Percentiles rank a stretch among this genome's conserved stretches.
These are phyloP conservation scores for Phymastichus coffea DNA, from an alignment of 1,140 invertebrate species.

Conservation along the genomic window DNA sequence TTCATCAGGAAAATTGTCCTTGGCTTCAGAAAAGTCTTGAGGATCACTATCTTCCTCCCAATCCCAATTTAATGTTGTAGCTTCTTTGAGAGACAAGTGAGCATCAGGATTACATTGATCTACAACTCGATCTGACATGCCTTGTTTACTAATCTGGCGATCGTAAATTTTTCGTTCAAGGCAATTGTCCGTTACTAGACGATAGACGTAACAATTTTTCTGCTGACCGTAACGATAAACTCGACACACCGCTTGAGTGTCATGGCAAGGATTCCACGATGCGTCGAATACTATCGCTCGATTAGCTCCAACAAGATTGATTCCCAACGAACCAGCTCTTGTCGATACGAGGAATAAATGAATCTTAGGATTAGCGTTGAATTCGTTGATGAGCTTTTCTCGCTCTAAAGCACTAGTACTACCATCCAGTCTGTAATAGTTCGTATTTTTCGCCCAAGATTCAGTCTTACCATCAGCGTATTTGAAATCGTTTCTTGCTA, in stretches of 20 bases:
- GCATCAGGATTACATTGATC: constrained; percentile 98
- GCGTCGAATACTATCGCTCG: constrained; percentile 97
- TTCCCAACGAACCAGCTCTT: constrained; percentile 93
- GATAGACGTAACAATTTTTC: constrained; percentile 93
- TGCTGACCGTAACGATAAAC: constrained; percentile 95
- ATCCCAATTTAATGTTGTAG: constrained; percentile 91
- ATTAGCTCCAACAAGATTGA: constrained; percentile 97
- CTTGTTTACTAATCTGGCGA: constrained; percentile 95
- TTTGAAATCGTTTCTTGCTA: constrained; percentile 79
- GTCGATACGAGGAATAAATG: constrained; percentile 96
- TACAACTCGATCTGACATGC: constrained; percentile 95
- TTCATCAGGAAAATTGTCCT: constrained; percentile 77
- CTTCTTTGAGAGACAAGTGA: constrained; percentile 91
- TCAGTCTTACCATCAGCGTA: constrained; percentile 59
- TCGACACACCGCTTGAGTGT: constrained; percentile 96
- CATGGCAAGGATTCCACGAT: constrained; percentile 99
- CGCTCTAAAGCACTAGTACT: constrained; percentile 91
- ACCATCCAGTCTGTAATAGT: constrained; percentile 93
- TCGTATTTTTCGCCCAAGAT: constrained; percentile 84
- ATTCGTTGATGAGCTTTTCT: constrained; percentile 96
- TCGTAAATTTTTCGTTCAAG: constrained; percentile 98
- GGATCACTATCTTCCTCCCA: constrained; percentile 79
- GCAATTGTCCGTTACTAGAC: constrained; percentile 94
- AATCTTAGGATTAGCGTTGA: constrained; percentile 88
- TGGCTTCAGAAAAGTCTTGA: constrained; percentile 68